A percentile compares a stretch with the other conserved stretches of the same genome.
phyloP scores from a whole-genome alignment of 2,797 vertebrate species.

The Hoplostethus atlanticus region DNA sequence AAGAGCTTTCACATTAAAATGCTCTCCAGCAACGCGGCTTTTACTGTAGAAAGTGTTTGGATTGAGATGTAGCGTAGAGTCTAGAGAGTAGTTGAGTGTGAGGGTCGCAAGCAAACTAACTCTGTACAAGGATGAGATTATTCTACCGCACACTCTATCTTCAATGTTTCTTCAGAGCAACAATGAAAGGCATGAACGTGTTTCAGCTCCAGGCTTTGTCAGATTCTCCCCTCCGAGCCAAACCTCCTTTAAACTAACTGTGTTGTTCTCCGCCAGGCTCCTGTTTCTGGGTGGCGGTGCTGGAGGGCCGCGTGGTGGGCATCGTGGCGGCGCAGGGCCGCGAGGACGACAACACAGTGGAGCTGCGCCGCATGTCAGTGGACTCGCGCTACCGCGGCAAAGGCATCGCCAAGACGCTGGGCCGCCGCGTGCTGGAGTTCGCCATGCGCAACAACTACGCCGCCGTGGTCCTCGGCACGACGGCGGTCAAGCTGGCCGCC shows the following conservation, averaged over 20 bases:
- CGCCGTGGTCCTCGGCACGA: conserved; percentile 95
- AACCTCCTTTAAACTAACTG: neutral
- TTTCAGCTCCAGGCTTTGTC: too few relatives aligned
- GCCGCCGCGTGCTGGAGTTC: conserved; percentile 96
- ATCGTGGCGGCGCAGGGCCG: conserved; percentile 94
- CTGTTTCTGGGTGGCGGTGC: conserved; percentile 98
- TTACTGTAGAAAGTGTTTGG: neutral
- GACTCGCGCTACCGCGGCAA: conserved; percentile 97
- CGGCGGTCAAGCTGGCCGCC: conserved; percentile 97
- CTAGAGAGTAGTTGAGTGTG: neutral
- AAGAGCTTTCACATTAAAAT: neutral
- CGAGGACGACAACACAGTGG: conserved; percentile 94
- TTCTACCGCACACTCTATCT: too few relatives aligned
- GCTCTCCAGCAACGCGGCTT: neutral
- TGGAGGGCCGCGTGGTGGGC: conserved; percentile 95
- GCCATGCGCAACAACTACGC: conserved; percentile 96
- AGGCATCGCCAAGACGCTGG: conserved; percentile 96
- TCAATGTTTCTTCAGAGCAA: too few relatives aligned
- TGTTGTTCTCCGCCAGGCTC: conserved; percentile 86
- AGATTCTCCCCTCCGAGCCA: neutral
- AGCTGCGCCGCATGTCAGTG: conserved; percentile 97
- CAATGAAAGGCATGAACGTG: too few relatives aligned
- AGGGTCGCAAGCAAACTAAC: neutral
- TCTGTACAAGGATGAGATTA: neutral
- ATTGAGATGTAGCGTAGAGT: neutral